Evolutionary conservation across 2,888 invertebrate species (phyloP).

Genomic region (Leptopilina syphax): DNA sequence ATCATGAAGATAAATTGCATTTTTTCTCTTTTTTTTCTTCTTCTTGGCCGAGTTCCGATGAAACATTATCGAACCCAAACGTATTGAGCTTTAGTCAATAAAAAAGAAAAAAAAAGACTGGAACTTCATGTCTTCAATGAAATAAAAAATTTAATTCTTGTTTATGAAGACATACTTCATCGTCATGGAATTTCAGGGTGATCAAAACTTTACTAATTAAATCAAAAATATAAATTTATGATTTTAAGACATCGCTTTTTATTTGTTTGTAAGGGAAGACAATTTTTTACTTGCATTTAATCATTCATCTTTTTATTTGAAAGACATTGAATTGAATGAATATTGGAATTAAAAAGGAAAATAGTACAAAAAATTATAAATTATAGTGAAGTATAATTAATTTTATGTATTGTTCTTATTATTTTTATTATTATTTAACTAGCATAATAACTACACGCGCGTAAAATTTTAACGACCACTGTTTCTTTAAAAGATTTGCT

Average conservation of each 20-base stretch:
- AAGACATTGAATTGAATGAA: too few species aligned
- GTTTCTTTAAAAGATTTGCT: too few species aligned
- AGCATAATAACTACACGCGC: too few species aligned
- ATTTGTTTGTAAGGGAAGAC: too few species aligned
- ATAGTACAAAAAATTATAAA: too few species aligned
- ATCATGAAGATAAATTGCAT: slow-evolving; percentile 39
- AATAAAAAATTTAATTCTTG: background rate
- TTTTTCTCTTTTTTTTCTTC: background rate
- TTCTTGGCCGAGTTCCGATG: slow-evolving; percentile 2
- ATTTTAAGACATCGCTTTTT: background rate
- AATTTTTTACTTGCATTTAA: too few species aligned
- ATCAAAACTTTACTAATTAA: slow-evolving; percentile 1
- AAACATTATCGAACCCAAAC: slow-evolving; percentile 1
- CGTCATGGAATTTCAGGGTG: background rate
- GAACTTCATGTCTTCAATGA: slow-evolving; percentile 30
- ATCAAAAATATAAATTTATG: slow-evolving; percentile 4
- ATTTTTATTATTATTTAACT: too few species aligned
- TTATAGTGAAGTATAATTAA: too few species aligned
- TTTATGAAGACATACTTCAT: slow-evolving; percentile 20
- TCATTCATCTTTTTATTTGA: too few species aligned
- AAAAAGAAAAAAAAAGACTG: background rate
- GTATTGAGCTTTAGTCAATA: slow-evolving; percentile 19
- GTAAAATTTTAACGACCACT: too few species aligned
- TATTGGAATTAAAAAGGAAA: too few species aligned
- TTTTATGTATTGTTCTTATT: too few species aligned